Conservation (phyloP, 2,888 invertebrate species). For the Plemyria rubiginata region DNA sequence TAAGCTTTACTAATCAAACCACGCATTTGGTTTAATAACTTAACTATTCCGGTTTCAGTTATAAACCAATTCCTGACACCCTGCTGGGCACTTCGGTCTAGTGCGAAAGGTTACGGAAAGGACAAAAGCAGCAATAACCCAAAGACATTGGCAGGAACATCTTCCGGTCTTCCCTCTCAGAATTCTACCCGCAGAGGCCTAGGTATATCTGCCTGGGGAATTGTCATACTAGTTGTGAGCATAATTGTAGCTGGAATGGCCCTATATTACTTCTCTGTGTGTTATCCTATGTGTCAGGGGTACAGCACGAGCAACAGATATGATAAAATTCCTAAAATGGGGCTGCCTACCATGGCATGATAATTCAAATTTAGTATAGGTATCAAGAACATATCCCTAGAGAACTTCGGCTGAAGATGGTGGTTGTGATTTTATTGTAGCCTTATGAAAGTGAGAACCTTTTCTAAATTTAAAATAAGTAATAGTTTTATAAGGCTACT, state of each 20-base stretch:
- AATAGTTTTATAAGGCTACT: background rate
- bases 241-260: constrained; percentile 81
- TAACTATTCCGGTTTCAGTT: constrained; percentile 54
- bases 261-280: constrained; percentile 87
- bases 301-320: constrained; percentile 77
- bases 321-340: constrained; percentile 73
- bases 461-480: constrained; percentile 11
- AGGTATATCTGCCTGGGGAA: constrained; percentile 88
- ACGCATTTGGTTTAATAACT: background rate
- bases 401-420: constrained; percentile 10
- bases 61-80: constrained; percentile 54
- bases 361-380: constrained; percentile 39
- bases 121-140: constrained; percentile 47
- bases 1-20: background rate
- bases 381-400: constrained; percentile 45
- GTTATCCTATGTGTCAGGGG: constrained; percentile 86
- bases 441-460: constrained; percentile 6
- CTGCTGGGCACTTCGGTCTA: constrained; percentile 52
- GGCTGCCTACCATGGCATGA: constrained; percentile 71
- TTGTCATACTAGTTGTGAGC: constrained; percentile 81
- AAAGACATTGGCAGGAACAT: constrained; percentile 56
- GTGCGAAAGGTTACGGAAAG: constrained; percentile 42
- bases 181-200: constrained; percentile 63
- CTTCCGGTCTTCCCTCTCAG: constrained; percentile 57
- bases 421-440: constrained; percentile 34